Conservation (phyloP, 2,888 invertebrate genomes). For the Drosophila bunnanda region DNA sequence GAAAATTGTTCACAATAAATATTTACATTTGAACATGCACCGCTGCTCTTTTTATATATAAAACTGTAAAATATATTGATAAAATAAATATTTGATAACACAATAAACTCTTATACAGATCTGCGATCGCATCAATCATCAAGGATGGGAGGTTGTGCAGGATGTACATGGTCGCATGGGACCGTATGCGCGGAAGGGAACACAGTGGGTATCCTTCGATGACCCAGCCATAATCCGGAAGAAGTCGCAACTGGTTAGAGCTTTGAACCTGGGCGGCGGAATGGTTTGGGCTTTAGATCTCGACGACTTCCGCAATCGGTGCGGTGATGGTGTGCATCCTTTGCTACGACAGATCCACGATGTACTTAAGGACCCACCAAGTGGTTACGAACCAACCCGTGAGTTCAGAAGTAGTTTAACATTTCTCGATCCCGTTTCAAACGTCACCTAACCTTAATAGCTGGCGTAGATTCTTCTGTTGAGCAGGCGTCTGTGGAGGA, state of each 20-base stretch:
- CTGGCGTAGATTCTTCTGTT: constrained; percentile 56
- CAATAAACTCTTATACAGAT: constrained; percentile 86
- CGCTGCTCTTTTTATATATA: too few species aligned
- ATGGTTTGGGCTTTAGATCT: constrained; percentile 97
- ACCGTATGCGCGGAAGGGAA: constrained; percentile 93
- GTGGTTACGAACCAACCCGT: constrained; percentile 75
- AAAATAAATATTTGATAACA: not conserved
- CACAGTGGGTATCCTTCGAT: constrained; percentile 96
- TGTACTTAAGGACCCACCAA: constrained; percentile 87
- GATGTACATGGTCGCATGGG: constrained; percentile 92
- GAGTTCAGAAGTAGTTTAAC: constrained; percentile 37
- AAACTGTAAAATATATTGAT: too few species aligned
- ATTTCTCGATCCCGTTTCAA: not conserved
- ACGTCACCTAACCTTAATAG: constrained; percentile 35
- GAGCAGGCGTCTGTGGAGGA: constrained; percentile 71
- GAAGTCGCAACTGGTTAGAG: constrained; percentile 92
- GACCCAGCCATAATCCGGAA: constrained; percentile 91
- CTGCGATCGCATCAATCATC: constrained; percentile 91
- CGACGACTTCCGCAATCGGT: constrained; percentile 93
- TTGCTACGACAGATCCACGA: constrained; percentile 91
- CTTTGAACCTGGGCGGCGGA: constrained; percentile 92
- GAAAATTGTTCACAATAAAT: not conserved
- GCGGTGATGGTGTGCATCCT: constrained; percentile 92
- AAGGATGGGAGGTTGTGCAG: constrained; percentile 92
- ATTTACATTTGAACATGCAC: too few species aligned